These are phyloP conservation scores for Phodopus roborovskii DNA, from an alignment of 2,113 vertebrate genomes.

Conservation along the genomic window DNA sequence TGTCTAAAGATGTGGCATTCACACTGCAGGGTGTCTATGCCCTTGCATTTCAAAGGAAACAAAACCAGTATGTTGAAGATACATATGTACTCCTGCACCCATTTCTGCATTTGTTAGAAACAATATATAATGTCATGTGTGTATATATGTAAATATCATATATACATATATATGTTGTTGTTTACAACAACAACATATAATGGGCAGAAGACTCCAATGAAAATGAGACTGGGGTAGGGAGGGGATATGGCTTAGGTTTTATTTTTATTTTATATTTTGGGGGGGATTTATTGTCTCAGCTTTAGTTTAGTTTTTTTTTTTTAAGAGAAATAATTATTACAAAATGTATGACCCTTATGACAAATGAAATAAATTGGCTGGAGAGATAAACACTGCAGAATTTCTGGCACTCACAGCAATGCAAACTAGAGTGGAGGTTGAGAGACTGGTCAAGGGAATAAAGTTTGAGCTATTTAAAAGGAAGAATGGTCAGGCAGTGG, in stretches of 20 bases:
- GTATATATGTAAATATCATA: background rate
- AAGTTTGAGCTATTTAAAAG: background rate
- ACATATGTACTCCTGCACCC: background rate
- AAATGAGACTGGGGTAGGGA: background rate
- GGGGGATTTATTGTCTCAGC: background rate
- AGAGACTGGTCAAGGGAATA: background rate
- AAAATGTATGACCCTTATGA: background rate
- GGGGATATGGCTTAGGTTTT: background rate
- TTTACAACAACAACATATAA: background rate
- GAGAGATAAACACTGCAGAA: background rate
- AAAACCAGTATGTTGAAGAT: background rate
- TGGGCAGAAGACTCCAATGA: background rate
- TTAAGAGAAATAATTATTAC: background rate
- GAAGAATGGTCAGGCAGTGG: background rate
- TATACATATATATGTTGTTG: too few species aligned
- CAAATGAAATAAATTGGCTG: background rate
- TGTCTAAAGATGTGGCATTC: background rate
- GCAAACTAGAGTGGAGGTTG: background rate
- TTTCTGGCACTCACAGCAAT: background rate
- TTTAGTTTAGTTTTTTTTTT: background rate
- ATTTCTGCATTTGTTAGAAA: background rate
- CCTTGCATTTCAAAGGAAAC: background rate
- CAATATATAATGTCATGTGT: too few species aligned
- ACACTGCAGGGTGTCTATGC: background rate
- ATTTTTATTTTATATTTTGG: background rate